phyloP scores from a whole-genome alignment of 2,113 vertebrate genomes.

The Centrocercus urophasianus region DNA sequence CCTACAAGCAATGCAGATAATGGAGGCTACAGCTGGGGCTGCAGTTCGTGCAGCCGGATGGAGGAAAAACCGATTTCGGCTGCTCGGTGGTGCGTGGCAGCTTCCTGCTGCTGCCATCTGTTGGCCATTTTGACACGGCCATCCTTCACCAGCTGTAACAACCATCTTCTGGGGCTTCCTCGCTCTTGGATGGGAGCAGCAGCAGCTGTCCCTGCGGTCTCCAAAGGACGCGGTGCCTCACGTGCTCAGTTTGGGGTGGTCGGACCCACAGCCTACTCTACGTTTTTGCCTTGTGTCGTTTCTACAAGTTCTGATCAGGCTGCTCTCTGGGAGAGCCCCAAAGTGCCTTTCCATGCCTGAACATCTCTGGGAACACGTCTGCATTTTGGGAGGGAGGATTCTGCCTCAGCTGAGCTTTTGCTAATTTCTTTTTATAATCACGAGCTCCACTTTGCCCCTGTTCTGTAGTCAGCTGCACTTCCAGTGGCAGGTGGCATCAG shows the following conservation, averaged over 20 bases:
- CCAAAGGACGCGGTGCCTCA: neutral
- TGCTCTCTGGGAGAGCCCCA: conserved; percentile 55
- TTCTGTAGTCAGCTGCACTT: neutral
- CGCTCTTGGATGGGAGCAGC: neutral
- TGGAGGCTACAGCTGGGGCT: neutral
- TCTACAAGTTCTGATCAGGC: neutral
- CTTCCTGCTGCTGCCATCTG: conserved; percentile 20
- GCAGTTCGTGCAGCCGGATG: neutral
- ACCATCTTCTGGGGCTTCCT: neutral
- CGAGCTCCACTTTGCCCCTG: neutral
- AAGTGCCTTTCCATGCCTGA: conserved; percentile 74
- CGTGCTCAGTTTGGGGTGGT: neutral
- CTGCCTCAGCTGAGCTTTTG: neutral
- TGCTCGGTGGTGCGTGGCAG: neutral
- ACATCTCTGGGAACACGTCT: neutral
- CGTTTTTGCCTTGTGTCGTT: neutral
- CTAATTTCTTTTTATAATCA: neutral
- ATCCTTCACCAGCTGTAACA: neutral
- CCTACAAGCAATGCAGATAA: neutral
- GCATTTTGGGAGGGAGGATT: conserved; percentile 29
- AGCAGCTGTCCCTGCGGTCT: accelerated
- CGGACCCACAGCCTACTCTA: accelerated
- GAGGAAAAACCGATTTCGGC: neutral
- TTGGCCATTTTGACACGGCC: neutral
- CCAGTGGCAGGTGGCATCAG: neutral